Evolutionary conservation across 2,888 invertebrate genomes (phyloP).

Genomic region (Crossocerus cetratus): DNA sequence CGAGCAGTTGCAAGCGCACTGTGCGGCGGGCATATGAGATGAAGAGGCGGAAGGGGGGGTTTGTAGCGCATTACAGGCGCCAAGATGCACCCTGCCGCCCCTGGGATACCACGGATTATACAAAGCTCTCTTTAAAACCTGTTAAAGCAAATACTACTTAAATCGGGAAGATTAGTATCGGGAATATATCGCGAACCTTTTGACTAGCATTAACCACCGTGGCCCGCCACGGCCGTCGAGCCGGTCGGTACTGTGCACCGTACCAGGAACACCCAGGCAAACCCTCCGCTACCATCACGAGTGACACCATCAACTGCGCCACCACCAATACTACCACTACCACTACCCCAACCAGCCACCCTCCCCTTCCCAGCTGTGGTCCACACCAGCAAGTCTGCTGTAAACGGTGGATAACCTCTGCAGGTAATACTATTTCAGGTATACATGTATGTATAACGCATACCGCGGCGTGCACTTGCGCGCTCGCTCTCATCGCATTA

Average conservation of each 20-base stretch:
- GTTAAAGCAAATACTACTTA: constrained; percentile 69
- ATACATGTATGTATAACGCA: constrained; percentile 18
- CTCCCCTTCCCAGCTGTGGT: constrained; percentile 36
- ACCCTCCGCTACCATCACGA: constrained; percentile 23
- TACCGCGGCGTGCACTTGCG: neutral
- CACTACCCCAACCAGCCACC: constrained; percentile 38
- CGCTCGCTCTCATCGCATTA: constrained; percentile 30
- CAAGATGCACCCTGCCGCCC: too few relatives aligned
- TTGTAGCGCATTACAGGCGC: neutral
- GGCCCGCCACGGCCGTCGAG: constrained; percentile 17
- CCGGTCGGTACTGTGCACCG: constrained; percentile 13
- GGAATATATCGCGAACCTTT: constrained; percentile 58
- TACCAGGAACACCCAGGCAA: neutral
- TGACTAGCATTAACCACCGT: constrained; percentile 36
- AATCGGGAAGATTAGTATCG: constrained; percentile 59
- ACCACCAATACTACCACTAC: constrained; percentile 39
- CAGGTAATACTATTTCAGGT: constrained; percentile 63
- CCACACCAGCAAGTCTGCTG: neutral
- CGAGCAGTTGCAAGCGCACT: constrained; percentile 1
- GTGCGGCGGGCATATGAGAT: constrained; percentile 27
- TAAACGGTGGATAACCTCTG: constrained; percentile 54
- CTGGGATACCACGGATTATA: constrained; percentile 46
- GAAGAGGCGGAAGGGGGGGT: neutral
- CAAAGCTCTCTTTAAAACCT: constrained; percentile 64
- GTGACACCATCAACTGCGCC: constrained; percentile 48